Evolutionary conservation across 92 coral and sea anemone genomes (phyloP), one percentile per base, ranked within the genome.

Genomic region (Epizoanthus fatuus): DNA sequence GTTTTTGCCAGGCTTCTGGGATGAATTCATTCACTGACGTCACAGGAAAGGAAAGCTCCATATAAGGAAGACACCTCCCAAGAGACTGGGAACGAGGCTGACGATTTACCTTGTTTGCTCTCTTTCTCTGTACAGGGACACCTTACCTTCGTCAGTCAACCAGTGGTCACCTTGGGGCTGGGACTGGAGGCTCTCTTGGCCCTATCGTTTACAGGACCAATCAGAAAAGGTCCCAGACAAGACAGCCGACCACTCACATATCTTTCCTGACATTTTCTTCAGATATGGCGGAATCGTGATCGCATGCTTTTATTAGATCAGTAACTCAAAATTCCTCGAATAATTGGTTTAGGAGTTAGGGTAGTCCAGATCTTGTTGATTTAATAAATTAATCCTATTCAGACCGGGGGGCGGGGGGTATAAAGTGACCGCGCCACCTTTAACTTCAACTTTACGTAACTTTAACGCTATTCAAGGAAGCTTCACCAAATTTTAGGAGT

Each of bases 161-260:
- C 71, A 77, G 42, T 77, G 55, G 82, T 32, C 70, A 38, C 82
- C 82, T 49, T 77, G 71, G 82, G 70, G 56, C 20, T 77, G 82
- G 82, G 70, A 77, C 82, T 77, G 82, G 82, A 12, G 58, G 54
- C 19, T 19, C 1, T 39, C 20, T 5, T 19, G 57, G 15, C 82
- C 82, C 5, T 42, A 19, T 60, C 65, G 12, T 40, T 2, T 77
- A 42, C 40, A 60, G 10, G 45, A 17, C 47, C 11, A 60, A 74
- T 14, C 82, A 4, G 0, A 44, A 45, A 77, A 77, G 25, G 32
- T 2, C 19, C 54, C 22, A 19, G 82, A 77, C 2, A 60, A 60
- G 70, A 54, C 19, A 60, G 29, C 62, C 10, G 17, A 42, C 19
- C 68, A 44, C 40, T 60, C 69, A 0, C 14, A 7, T 16, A 4